These are phyloP conservation scores for Lasaia peninsularis DNA, from an alignment of 1,140 invertebrate genomes.

Conservation along the genomic window DNA sequence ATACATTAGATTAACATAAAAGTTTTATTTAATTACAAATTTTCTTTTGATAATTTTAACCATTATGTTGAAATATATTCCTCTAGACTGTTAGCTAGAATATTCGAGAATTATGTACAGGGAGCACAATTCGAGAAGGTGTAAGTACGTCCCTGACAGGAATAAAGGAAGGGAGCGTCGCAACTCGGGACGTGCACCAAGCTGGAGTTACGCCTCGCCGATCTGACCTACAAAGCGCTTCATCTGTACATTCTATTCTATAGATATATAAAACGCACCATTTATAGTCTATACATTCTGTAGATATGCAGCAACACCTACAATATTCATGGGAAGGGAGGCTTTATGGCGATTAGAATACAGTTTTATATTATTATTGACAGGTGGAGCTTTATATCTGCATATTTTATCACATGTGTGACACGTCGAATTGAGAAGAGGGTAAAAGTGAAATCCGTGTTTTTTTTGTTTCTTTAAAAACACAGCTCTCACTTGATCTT, in stretches of 20 bases:
- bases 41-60: no score
- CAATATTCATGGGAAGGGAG: conserved; percentile 63
- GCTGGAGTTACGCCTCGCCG: conserved; percentile 40
- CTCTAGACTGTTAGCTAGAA: no score
- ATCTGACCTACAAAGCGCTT: conserved; percentile 56
- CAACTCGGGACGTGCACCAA: conserved; percentile 41
- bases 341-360: conserved; percentile 59
- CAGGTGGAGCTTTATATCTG: conserved; percentile 47
- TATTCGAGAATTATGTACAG: no score
- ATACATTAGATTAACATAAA: no score
- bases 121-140: no score
- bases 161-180: conserved; percentile 31
- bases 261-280: conserved; percentile 45
- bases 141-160: no score
- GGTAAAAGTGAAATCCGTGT: conserved; percentile 20
- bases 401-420: conserved; percentile 51
- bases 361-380: conserved; percentile 65
- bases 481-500: not conserved
- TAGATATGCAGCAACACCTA: conserved; percentile 20
- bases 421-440: conserved; percentile 37
- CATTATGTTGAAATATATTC: no score
- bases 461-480: not conserved
- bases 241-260: conserved; percentile 2
- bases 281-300: not conserved
- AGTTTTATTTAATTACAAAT: no score